Evolutionary conservation across 2,888 invertebrate genomes (phyloP), one percentile per base, ranked within the genome.

Genomic region (Periphyllus acericola): DNA sequence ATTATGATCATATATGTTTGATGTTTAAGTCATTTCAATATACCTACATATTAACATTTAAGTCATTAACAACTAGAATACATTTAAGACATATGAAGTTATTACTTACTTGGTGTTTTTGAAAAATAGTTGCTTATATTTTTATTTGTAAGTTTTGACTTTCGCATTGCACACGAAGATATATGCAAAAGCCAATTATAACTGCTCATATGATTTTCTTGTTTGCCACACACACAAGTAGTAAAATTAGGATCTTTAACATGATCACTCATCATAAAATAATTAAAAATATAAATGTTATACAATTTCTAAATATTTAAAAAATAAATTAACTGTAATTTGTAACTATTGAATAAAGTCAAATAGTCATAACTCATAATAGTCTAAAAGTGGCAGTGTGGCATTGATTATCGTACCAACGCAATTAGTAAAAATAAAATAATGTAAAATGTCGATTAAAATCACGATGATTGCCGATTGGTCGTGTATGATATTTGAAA

Each of bases 101-200:
- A 55, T 55, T 52, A 71, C 71, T 71, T 71, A 71, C 71, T 71
- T 71, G 71, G 32, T 5, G 17, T 71, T 71, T 71, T 72, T 72
- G 72, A 72, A 19, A 72, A 72, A 72, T 72, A 72, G 72, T 34
- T 72, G 34, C 34, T 72, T 34, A 72, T 72, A 72, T 72, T 72
- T 72, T 72, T 72, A 34, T 72, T 72, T 21, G 72, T 72, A 34
- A 34, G 34, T 72, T 72, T 72, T 72, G 34, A 72, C 34, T 34
- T 72, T 72, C 72, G 72, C 34, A 72, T 34, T 34, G 34, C 72
- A 34, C 72, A 72, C 17, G 72, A 72, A 72, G 72, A 11, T 72
- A 72, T 34, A 34, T 72, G 72, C 34, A 72, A 72, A 72, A 72
- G 72, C 72, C 72, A 72, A 72, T 72, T 72, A 72, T 55, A 72